phyloP scores from a whole-genome alignment of 2,113 vertebrate genomes.

The Formicarius rufipectus region DNA sequence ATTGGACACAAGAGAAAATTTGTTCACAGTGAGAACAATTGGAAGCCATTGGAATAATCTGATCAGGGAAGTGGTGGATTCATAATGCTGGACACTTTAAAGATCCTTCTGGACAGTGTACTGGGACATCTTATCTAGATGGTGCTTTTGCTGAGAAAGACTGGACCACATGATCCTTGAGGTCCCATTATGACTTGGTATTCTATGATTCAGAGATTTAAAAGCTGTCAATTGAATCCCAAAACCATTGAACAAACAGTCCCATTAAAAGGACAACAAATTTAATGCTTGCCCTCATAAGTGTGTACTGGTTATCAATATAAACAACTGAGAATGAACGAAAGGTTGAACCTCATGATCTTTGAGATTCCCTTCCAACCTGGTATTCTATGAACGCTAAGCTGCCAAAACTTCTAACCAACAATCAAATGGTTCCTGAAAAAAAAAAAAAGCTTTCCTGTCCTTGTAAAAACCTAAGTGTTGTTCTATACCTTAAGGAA shows the following conservation, averaged over 20 bases:
- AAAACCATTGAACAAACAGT: background rate
- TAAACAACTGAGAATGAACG: background rate
- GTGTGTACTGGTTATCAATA: background rate
- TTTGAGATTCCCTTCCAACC: background rate
- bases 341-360: background rate
- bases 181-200: background rate
- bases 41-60: background rate
- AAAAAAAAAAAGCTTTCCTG: background rate
- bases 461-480: background rate
- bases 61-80: background rate
- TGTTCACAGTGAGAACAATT: background rate
- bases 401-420: background rate
- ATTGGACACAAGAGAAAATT: background rate
- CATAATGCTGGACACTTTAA: background rate
- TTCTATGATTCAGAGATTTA: background rate
- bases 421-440: background rate
- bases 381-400: background rate
- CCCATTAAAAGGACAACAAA: background rate
- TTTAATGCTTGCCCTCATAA: background rate
- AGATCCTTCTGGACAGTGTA: background rate
- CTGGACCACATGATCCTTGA: background rate
- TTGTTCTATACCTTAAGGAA: background rate
- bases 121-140: background rate
- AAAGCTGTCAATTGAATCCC: background rate
- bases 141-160: background rate